Conservation (phyloP, 2,888 invertebrate species). For the Phragmatobia fuliginosa region DNA sequence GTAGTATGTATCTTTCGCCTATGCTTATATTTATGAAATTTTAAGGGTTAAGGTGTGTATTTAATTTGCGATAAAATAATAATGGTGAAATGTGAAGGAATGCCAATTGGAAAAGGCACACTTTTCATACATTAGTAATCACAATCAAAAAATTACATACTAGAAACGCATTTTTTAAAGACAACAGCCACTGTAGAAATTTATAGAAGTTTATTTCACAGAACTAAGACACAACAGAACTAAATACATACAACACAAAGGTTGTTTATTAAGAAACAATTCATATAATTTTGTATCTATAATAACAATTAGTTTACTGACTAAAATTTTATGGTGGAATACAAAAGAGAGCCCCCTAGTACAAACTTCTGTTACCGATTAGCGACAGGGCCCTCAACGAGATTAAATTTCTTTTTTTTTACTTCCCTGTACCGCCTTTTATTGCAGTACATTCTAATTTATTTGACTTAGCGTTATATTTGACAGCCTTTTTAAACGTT, state of each 20-base stretch:
- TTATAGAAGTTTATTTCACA: too few species aligned
- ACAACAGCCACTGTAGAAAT: too few species aligned
- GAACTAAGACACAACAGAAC: too few species aligned
- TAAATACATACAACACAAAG: too few species aligned
- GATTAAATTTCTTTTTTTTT: slow-evolving; percentile 68
- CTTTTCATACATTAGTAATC: neutral
- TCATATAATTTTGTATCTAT: too few species aligned
- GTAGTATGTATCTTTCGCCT: too few species aligned
- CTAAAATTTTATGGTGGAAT: slow-evolving; percentile 10
- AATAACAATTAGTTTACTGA: slow-evolving; percentile 25
- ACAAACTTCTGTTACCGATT: slow-evolving; percentile 66
- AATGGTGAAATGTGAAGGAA: neutral
- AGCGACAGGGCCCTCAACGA: slow-evolving; percentile 60
- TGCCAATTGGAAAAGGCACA: neutral
- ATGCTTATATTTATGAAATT: too few species aligned
- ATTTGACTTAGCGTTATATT: slow-evolving; percentile 58
- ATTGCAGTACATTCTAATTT: slow-evolving; percentile 58
- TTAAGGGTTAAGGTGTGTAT: too few species aligned
- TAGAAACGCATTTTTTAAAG: too few species aligned
- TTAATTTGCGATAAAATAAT: neutral
- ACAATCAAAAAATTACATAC: too few species aligned
- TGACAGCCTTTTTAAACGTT: slow-evolving; percentile 47
- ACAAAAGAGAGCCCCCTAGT: slow-evolving; percentile 48
- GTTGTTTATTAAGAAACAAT: too few species aligned
- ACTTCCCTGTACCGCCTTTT: slow-evolving; percentile 54